A percentile compares a stretch with the other conserved stretches of the same genome.
phyloP scores from a whole-genome alignment of 2,113 vertebrate species.

The Lagopus muta region DNA sequence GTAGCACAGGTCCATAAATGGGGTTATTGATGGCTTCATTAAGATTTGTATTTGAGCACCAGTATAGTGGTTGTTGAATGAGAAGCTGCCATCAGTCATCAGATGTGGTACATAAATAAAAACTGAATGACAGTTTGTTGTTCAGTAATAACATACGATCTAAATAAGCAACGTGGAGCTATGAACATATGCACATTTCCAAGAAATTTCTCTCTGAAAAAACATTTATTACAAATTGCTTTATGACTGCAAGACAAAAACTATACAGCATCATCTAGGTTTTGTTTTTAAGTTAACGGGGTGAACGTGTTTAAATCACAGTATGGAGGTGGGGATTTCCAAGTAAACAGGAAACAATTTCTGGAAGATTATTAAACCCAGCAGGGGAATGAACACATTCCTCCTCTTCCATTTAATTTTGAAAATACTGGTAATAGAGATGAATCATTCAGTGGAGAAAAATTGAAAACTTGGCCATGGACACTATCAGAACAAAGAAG shows the following conservation, averaged over 20 bases:
- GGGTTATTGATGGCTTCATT: background rate
- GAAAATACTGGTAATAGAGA: conserved; percentile 48
- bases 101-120: background rate
- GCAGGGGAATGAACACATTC: conserved; percentile 40
- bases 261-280: background rate
- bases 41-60: background rate
- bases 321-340: conserved; percentile 34
- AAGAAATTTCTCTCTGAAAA: conserved; percentile 19
- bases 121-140: background rate
- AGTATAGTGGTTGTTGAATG: background rate
- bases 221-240: conserved; percentile 29
- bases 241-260: conserved; percentile 4
- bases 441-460: conserved; percentile 44
- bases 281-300: conserved; percentile 9
- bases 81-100: background rate
- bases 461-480: background rate
- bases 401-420: conserved; percentile 62
- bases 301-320: conserved; percentile 30
- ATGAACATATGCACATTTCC: background rate
- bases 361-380: conserved; percentile 50
- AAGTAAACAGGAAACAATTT: conserved; percentile 63
- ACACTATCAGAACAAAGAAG: conserved; percentile 6
- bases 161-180: background rate
- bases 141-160: background rate
- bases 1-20: background rate